Percentiles rank a stretch among this genome's conserved stretches.
Evolutionary conservation across 2,797 vertebrate genomes (phyloP).

Genomic region (Phrynocephalus forsythii): DNA sequence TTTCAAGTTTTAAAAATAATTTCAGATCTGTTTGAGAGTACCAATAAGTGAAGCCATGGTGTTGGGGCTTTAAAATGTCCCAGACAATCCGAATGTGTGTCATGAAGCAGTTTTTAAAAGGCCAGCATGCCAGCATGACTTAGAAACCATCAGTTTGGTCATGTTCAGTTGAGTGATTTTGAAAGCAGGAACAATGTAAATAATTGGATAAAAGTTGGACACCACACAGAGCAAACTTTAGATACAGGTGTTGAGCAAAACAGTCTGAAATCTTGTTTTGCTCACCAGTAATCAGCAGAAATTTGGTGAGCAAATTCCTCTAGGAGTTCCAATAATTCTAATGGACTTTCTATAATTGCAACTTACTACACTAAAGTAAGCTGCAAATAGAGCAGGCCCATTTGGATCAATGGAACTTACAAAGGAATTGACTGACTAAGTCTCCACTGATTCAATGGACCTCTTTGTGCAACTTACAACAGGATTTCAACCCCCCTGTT

Average conservation of each 20-base stretch:
- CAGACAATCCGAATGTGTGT: neutral
- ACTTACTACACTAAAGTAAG: too few species aligned
- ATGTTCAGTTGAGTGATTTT: neutral
- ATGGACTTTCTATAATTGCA: too few species aligned
- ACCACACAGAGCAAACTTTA: neutral
- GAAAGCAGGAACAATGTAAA: slow-evolving; percentile 18
- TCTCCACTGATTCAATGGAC: too few species aligned
- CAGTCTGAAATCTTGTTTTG: neutral
- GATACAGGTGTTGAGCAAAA: slow-evolving; percentile 33
- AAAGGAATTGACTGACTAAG: too few species aligned
- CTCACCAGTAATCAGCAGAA: too few species aligned
- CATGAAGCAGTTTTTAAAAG: neutral
- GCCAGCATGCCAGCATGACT: neutral
- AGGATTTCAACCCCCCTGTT: too few species aligned
- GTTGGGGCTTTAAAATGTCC: too few species aligned
- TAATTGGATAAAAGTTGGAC: slow-evolving; percentile 39
- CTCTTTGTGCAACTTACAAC: too few species aligned
- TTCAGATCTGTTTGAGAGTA: neutral
- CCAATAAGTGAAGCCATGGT: neutral
- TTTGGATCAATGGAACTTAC: too few species aligned
- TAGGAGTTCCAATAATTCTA: too few species aligned
- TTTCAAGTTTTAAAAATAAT: neutral
- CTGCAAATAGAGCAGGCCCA: too few species aligned
- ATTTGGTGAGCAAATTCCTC: too few species aligned
- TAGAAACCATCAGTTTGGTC: neutral